Evolutionary conservation across 2,797 vertebrate genomes (phyloP).

Genomic region (Halcyon leucocephala): DNA sequence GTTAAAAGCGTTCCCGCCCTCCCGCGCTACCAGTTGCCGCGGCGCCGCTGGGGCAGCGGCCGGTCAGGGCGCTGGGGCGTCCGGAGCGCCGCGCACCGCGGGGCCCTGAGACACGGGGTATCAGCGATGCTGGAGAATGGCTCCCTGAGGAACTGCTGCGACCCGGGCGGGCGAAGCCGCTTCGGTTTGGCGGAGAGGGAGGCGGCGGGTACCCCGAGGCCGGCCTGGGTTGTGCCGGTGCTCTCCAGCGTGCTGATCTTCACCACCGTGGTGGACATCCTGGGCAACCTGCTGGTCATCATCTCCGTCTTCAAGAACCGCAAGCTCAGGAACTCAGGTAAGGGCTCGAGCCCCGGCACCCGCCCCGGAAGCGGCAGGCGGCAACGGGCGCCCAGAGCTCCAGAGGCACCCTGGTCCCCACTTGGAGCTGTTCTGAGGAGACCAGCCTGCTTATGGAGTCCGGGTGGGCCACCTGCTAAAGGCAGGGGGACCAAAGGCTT

Average conservation of each 20-base stretch:
- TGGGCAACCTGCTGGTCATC: conserved; percentile 87
- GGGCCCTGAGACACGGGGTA: not conserved
- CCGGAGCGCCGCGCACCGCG: not conserved
- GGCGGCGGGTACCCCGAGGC: not conserved
- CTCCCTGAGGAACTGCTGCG: conserved; percentile 80
- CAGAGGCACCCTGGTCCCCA: not conserved
- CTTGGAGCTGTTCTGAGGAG: not conserved
- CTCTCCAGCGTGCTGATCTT: conserved; percentile 86
- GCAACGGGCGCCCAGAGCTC: not conserved
- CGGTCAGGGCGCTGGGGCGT: not conserved
- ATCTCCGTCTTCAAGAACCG: conserved; percentile 85
- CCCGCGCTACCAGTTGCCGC: not conserved
- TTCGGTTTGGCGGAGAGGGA: conserved; percentile 18
- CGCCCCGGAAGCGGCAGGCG: not conserved
- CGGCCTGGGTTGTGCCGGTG: conserved; percentile 80
- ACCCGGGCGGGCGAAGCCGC: conserved; percentile 31
- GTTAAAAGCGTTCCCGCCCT: not conserved
- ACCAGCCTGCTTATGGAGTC: not conserved
- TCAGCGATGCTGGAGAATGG: conserved; percentile 81
- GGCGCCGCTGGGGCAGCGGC: not conserved
- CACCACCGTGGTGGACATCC: conserved; percentile 85
- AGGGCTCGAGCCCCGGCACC: not conserved
- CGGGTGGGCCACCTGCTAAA: not conserved
- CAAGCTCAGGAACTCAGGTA: conserved; percentile 87
- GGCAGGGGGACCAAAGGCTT: not conserved